A percentile compares a stretch with the other conserved stretches of the same genome.
These are phyloP conservation scores for Spongilla lacustris DNA, from an alignment of 37 sponge, comb jelly and placozoan genomes.

Conservation along the genomic window DNA sequence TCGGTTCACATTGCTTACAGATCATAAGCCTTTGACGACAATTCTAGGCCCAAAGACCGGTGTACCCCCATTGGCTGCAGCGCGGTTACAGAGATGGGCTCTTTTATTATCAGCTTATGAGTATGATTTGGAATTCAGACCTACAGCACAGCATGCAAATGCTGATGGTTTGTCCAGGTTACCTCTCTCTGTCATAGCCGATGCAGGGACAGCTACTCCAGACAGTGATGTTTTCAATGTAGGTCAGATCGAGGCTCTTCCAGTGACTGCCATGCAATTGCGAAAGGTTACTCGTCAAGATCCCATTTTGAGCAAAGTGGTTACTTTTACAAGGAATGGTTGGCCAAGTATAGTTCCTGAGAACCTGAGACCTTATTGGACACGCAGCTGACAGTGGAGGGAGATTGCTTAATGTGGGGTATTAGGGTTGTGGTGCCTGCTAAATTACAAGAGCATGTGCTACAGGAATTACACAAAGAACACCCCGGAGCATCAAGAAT, in stretches of 20 bases:
- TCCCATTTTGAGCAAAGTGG: slow-evolving; percentile 28
- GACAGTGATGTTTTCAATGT: not conserved
- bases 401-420: slow-evolving; percentile 53
- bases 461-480: not conserved
- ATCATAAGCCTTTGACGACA: slow-evolving; percentile 30
- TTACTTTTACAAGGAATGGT: slow-evolving; percentile 4
- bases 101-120: too few relatives aligned
- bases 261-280: slow-evolving; percentile 20
- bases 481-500: slow-evolving; percentile 19
- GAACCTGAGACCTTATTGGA: slow-evolving; percentile 7
- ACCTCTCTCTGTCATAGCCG: not conserved
- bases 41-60: slow-evolving; percentile 30
- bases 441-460: slow-evolving; percentile 5
- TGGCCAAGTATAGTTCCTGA: slow-evolving; percentile 23
- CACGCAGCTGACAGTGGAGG: slow-evolving; percentile 29
- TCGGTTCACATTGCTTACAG: slow-evolving; percentile 31
- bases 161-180: slow-evolving; percentile 57
- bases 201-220: too few relatives aligned
- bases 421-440: slow-evolving; percentile 37
- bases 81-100: slow-evolving; percentile 48
- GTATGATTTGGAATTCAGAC: too few relatives aligned
- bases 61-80: slow-evolving; percentile 40
- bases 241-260: slow-evolving; percentile 10
- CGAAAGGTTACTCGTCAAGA: slow-evolving; percentile 10
- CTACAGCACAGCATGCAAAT: slow-evolving; percentile 43